Evolutionary conservation across 2,888 invertebrate genomes (phyloP).

Genomic region (Ectemnius cavifrons): DNA sequence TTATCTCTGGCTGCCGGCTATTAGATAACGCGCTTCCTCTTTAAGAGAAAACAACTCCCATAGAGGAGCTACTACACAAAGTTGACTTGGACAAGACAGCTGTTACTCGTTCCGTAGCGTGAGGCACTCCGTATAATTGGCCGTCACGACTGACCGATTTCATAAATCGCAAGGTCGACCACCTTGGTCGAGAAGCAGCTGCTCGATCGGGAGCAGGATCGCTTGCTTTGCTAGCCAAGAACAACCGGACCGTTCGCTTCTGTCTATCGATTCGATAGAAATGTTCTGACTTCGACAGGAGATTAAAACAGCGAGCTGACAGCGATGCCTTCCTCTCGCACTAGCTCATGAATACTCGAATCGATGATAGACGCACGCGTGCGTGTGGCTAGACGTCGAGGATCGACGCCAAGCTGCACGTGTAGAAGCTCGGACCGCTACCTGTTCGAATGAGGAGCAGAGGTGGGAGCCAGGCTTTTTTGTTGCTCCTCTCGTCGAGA

Average conservation of each 20-base stretch:
- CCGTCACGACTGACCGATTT: conserved; percentile 1
- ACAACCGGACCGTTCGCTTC: too few relatives aligned
- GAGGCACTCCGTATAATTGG: not conserved
- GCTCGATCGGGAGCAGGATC: not conserved
- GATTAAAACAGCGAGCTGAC: too few relatives aligned
- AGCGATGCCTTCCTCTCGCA: not conserved
- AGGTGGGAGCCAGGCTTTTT: conserved; percentile 38
- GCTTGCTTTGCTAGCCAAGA: not conserved
- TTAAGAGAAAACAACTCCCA: too few relatives aligned
- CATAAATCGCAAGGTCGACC: conserved; percentile 4
- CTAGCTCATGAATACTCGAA: not conserved
- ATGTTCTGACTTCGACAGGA: too few relatives aligned
- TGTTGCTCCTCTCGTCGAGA: conserved; percentile 51
- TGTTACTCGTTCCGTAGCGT: too few relatives aligned
- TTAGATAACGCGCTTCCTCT: too few relatives aligned
- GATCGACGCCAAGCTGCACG: conserved; percentile 22
- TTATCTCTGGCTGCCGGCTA: too few relatives aligned
- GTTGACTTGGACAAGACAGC: too few relatives aligned
- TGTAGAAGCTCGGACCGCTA: conserved; percentile 14
- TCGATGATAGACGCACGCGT: not conserved
- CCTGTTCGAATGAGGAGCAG: conserved; percentile 36
- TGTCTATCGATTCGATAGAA: not conserved
- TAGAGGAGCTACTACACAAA: too few relatives aligned
- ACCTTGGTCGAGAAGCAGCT: not conserved
- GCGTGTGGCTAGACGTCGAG: not conserved